phyloP scores from a whole-genome alignment of 23 tunicate species.

The Ciona savignyi region DNA sequence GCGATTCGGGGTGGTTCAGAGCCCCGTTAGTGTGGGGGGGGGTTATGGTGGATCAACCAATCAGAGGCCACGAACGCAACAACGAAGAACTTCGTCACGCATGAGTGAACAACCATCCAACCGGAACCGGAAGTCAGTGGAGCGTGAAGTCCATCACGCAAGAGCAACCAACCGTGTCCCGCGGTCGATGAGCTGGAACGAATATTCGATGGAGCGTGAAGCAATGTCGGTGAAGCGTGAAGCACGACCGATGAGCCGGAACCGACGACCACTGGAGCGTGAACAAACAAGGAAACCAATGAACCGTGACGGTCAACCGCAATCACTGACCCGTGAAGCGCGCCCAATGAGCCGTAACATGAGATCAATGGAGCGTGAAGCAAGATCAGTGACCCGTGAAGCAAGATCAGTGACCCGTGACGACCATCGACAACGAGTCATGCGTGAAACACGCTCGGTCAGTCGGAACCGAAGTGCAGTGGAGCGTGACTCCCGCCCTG shows the following conservation, averaged over 20 bases:
- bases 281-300: no score
- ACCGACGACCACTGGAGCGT: background rate
- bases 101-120: background rate
- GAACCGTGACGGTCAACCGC: background rate
- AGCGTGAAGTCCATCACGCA: no score
- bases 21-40: slow-evolving; percentile 3
- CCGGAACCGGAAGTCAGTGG: no score
- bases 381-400: background rate
- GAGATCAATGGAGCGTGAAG: background rate
- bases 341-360: background rate
- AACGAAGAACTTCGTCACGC: background rate
- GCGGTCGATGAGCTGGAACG: background rate
- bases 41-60: background rate
- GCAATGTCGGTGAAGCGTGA: background rate
- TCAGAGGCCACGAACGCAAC: background rate
- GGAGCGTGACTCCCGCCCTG: background rate
- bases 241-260: background rate
- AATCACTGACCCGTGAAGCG: background rate
- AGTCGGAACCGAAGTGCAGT: background rate
- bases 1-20: slow-evolving; percentile 20
- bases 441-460: background rate
- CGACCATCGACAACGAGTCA: no score
- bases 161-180: background rate
- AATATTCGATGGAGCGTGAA: background rate
- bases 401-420: background rate